phyloP scores from a whole-genome alignment of 2,797 vertebrate genomes.

The Artibeus jamaicensis region DNA sequence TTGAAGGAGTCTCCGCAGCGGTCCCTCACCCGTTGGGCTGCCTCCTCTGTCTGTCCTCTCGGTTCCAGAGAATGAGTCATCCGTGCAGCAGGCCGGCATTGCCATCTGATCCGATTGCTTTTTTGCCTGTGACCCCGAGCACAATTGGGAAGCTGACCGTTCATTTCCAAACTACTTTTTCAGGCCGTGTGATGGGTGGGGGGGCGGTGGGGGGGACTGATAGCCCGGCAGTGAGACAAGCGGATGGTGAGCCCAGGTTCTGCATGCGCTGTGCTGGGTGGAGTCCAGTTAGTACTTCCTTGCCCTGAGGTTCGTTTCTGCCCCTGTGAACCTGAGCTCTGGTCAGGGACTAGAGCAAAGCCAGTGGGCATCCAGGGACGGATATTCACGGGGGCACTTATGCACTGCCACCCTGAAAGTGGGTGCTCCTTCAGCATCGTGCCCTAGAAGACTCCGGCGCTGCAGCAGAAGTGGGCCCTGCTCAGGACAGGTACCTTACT shows the following conservation, averaged over 20 bases:
- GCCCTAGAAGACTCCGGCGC: accelerated
- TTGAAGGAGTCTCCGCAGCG: not conserved
- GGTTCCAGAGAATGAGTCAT: accelerated
- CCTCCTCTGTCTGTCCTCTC: not conserved
- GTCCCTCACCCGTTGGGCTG: not conserved
- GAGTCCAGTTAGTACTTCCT: not conserved
- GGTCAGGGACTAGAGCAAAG: not conserved
- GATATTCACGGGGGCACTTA: accelerated
- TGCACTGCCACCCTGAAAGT: accelerated
- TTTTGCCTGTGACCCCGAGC: not conserved
- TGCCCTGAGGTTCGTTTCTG: not conserved
- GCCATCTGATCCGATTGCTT: not conserved
- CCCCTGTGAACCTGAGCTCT: not conserved
- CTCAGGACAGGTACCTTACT: not conserved
- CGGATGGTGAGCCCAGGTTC: not conserved
- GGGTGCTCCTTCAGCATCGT: accelerated
- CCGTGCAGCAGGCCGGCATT: not conserved
- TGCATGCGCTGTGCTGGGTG: accelerated
- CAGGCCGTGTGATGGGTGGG: not conserved
- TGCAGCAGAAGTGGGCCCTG: accelerated
- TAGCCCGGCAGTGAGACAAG: accelerated
- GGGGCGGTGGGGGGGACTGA: too few species aligned
- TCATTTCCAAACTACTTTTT: not conserved
- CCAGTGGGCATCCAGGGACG: accelerated
- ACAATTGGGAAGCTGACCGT: not conserved